Conservation (phyloP, 2,888 invertebrate species). For the Drosophila fungiperda region DNA sequence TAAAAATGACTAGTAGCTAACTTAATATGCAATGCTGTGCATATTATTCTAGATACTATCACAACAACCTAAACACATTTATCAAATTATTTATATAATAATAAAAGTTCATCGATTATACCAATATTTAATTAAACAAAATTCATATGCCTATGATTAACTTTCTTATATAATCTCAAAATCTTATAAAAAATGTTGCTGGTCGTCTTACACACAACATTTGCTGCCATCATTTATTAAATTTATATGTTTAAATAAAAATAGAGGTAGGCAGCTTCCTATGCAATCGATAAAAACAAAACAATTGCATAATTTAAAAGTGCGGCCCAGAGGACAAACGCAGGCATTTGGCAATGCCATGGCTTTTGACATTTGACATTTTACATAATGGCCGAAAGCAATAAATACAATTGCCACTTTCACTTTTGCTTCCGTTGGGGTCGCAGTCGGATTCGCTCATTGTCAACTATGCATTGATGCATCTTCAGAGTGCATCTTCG, state of each 20-base stretch:
- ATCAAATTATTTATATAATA: background rate
- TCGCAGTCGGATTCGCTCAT: conserved; percentile 19
- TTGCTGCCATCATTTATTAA: background rate
- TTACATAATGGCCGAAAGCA: conserved; percentile 50
- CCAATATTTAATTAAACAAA: background rate
- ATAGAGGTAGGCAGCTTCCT: background rate
- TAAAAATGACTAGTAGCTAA: background rate
- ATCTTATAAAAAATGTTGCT: background rate
- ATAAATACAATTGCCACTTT: conserved; percentile 50
- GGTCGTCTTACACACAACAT: background rate
- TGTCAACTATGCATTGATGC: conserved; percentile 47
- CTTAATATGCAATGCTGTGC: background rate
- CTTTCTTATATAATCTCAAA: background rate
- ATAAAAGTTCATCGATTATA: background rate
- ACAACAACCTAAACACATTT: background rate
- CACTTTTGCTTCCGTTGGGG: conserved; percentile 56
- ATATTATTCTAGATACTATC: background rate
- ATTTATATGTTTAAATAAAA: background rate
- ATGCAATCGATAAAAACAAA: conserved; percentile 3
- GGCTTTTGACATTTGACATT: conserved; percentile 62
- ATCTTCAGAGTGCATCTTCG: conserved; percentile 45
- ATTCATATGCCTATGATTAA: background rate
- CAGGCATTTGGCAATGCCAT: conserved; percentile 40
- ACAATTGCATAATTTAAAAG: conserved; percentile 27
- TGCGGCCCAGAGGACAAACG: conserved; percentile 38